Conservation (phyloP, 1,140 invertebrate genomes). For the Cheumatopsyche charites region DNA sequence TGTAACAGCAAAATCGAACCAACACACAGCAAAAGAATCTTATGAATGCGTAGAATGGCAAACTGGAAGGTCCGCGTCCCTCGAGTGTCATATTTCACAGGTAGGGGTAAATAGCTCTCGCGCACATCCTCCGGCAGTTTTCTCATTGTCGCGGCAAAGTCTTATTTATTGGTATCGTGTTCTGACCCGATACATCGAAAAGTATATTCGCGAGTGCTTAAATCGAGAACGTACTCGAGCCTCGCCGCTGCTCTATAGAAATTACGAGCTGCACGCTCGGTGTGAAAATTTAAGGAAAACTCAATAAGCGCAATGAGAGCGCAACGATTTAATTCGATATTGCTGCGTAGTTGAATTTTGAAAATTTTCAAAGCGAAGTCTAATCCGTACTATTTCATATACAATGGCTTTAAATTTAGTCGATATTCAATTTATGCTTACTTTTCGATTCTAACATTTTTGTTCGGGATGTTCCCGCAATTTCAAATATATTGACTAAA, state of each 20-base stretch:
- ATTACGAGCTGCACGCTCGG: not conserved
- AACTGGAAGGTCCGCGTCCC: constrained; percentile 35
- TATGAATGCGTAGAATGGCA: constrained; percentile 4
- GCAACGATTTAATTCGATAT: too few relatives aligned
- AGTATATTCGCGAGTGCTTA: constrained; percentile 10
- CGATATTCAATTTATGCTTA: too few relatives aligned
- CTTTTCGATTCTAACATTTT: too few relatives aligned
- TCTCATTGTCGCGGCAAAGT: constrained; percentile 41
- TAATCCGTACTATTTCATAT: too few relatives aligned
- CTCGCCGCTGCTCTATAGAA: not conserved
- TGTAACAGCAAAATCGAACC: not conserved
- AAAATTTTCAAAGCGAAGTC: too few relatives aligned
- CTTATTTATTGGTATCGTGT: constrained; percentile 42
- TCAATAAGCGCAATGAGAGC: too few relatives aligned
- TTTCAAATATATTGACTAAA: too few relatives aligned
- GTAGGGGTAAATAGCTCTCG: constrained; percentile 33
- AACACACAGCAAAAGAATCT: constrained; percentile 20
- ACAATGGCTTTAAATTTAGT: too few relatives aligned
- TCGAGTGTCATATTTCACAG: constrained; percentile 40
- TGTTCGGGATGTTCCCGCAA: too few relatives aligned
- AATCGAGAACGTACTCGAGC: constrained; percentile 19
- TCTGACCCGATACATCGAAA: constrained; percentile 30
- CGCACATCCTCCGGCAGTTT: constrained; percentile 29
- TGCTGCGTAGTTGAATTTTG: too few relatives aligned
- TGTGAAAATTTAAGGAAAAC: too few relatives aligned